Evolutionary conservation across 2,797 vertebrate species (phyloP).

Genomic region (Monodelphis domestica): DNA sequence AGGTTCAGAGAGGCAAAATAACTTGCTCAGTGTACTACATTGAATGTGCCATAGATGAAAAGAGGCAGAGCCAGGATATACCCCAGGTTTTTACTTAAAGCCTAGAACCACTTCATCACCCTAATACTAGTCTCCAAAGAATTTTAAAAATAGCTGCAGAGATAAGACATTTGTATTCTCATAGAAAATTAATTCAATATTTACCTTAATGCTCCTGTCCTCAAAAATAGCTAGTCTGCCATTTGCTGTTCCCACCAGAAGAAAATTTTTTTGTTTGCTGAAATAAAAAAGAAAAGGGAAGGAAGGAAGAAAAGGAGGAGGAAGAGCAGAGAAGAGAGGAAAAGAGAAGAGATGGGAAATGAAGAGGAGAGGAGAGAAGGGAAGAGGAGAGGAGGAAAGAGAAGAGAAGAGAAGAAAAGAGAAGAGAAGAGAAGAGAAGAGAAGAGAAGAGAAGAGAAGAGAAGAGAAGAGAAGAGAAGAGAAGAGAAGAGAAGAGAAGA

Average conservation of each 20-base stretch:
- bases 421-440: too few species aligned
- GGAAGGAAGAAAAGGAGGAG: too few species aligned
- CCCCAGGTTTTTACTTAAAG: not conserved
- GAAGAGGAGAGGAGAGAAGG: too few species aligned
- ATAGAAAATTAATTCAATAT: slow-evolving; percentile 31
- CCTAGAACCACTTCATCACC: not conserved
- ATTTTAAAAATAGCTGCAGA: too few species aligned
- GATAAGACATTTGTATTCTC: not conserved
- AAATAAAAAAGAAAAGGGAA: slow-evolving; percentile 71
- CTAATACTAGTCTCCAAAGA: not conserved
- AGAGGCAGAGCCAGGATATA: not conserved
- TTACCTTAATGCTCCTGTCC: slow-evolving; percentile 93
- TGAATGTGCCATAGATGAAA: not conserved
- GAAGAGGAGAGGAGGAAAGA: too few species aligned
- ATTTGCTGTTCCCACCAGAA: slow-evolving; percentile 95
- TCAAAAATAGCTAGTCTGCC: slow-evolving; percentile 93
- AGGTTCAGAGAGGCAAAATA: not conserved
- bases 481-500: too few species aligned
- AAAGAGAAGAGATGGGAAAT: too few species aligned
- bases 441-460: too few species aligned
- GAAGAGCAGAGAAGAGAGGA: too few species aligned
- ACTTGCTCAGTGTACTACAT: too few species aligned
- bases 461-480: too few species aligned
- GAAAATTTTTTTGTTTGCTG: slow-evolving; percentile 90
- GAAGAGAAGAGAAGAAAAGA: too few species aligned